Percentiles rank a stretch among this genome's conserved stretches.
These are phyloP conservation scores for Hydrozoanthus gracilis DNA, from an alignment of 92 coral and sea anemone species.

Conservation along the genomic window DNA sequence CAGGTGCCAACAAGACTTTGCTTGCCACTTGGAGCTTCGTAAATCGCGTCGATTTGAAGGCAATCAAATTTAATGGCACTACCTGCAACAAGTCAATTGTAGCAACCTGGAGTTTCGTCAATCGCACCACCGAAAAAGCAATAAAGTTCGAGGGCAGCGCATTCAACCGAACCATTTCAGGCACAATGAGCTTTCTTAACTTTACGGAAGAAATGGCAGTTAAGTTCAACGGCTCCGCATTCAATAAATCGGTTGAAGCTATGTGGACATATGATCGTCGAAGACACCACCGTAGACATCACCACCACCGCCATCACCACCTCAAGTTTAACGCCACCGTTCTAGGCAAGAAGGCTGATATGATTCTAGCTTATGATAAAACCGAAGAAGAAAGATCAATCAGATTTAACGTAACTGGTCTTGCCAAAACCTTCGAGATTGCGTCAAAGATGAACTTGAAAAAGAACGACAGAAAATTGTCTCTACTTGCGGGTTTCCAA, in stretches of 20 bases:
- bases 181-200: conserved; percentile 50
- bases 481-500: conserved; percentile 77
- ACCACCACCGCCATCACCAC: conserved; percentile 30
- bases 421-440: conserved; percentile 70
- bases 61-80: conserved; percentile 75
- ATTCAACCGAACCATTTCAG: conserved; percentile 54
- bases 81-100: conserved; percentile 70
- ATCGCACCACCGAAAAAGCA: conserved; percentile 66
- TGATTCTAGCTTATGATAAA: conserved; percentile 31
- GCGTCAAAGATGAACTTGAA: conserved; percentile 60
- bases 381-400: conserved; percentile 28
- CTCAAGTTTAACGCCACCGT: conserved; percentile 52
- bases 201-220: conserved; percentile 51
- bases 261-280: conserved; percentile 50
- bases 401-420: conserved; percentile 49
- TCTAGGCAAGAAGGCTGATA: conserved; percentile 43
- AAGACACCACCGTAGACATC: not conserved
- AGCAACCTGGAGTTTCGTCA: conserved; percentile 69
- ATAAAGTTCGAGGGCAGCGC: conserved; percentile 73
- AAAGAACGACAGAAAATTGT: conserved; percentile 63
- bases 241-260: conserved; percentile 49
- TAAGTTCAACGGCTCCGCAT: conserved; percentile 50
- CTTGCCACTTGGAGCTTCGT: conserved; percentile 67
- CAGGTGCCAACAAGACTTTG: conserved; percentile 63
- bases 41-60: conserved; percentile 62